Evolutionary conservation across 1,140 invertebrate species (phyloP).

Genomic region (Sarcophaga bullata): DNA sequence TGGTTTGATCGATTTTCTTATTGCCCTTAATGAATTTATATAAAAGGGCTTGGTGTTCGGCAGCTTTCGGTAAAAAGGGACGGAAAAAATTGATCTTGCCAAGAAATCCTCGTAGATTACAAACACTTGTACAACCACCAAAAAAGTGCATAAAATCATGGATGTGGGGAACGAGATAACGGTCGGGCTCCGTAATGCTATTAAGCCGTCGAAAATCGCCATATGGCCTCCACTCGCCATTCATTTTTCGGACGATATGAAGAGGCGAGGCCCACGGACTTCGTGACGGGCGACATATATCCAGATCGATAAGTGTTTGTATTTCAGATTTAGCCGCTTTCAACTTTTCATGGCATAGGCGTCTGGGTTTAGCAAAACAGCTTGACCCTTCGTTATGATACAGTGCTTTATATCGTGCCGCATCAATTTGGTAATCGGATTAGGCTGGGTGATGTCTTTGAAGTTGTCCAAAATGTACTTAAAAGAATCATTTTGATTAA

Average conservation of each 20-base stretch:
- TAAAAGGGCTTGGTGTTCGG: conserved; percentile 49
- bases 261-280: conserved; percentile 66
- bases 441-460: conserved; percentile 53
- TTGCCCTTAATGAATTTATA: conserved; percentile 44
- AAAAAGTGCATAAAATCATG: conserved; percentile 28
- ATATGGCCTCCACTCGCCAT: conserved; percentile 57
- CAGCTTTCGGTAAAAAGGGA: conserved; percentile 52
- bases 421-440: background rate
- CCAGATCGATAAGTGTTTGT: conserved; percentile 43
- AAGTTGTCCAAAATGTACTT: conserved; percentile 48
- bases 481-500: conserved; percentile 29
- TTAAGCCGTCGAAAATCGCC: conserved; percentile 68
- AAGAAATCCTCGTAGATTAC: conserved; percentile 62
- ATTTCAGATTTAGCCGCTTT: conserved; percentile 50
- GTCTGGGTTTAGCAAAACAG: conserved; percentile 52
- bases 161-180: conserved; percentile 29
- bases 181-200: conserved; percentile 33
- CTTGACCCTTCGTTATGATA: conserved; percentile 54
- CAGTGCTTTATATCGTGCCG: conserved; percentile 24
- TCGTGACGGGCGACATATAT: conserved; percentile 59
- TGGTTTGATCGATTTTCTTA: conserved; percentile 51
- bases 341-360: conserved; percentile 58
- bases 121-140: conserved; percentile 39
- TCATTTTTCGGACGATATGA: conserved; percentile 63
- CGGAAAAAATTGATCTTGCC: conserved; percentile 65